phyloP scores from a whole-genome alignment of 1,140 invertebrate species.

The Phymorhynchus buccinoides region DNA sequence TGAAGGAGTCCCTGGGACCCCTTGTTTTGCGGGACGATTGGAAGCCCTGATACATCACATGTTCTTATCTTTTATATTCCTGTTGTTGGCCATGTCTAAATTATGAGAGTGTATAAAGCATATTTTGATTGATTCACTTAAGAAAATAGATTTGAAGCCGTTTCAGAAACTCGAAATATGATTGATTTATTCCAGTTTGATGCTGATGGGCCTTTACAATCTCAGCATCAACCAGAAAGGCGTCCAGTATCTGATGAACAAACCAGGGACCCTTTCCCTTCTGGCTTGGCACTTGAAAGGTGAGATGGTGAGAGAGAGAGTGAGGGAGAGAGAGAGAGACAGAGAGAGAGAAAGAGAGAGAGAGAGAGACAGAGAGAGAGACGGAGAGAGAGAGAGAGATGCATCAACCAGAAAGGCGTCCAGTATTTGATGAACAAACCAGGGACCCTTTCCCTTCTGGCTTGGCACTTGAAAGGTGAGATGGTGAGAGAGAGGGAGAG shows the following conservation, averaged over 20 bases:
- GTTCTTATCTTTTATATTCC: background rate
- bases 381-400: no score
- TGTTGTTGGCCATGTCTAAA: background rate
- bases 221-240: slow-evolving; percentile 67
- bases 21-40: no score
- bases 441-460: slow-evolving; percentile 52
- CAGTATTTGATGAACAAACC: slow-evolving; percentile 58
- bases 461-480: slow-evolving; percentile 63
- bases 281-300: slow-evolving; percentile 63
- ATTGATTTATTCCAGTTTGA: slow-evolving; percentile 58
- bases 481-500: no score
- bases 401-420: slow-evolving; percentile 65
- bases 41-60: no score
- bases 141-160: no score
- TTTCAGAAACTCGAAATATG: no score
- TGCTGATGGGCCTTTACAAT: slow-evolving; percentile 65
- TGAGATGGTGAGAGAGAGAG: slow-evolving; percentile 39
- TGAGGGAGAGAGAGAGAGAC: no score
- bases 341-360: no score
- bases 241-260: slow-evolving; percentile 56
- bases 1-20: no score
- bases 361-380: no score
- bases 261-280: slow-evolving; percentile 54
- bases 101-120: background rate
- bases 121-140: no score